Evolutionary conservation across 2,113 vertebrate species (phyloP), one percentile per base, ranked within the genome.

Genomic region (Neolamprologus kungweensis): DNA sequence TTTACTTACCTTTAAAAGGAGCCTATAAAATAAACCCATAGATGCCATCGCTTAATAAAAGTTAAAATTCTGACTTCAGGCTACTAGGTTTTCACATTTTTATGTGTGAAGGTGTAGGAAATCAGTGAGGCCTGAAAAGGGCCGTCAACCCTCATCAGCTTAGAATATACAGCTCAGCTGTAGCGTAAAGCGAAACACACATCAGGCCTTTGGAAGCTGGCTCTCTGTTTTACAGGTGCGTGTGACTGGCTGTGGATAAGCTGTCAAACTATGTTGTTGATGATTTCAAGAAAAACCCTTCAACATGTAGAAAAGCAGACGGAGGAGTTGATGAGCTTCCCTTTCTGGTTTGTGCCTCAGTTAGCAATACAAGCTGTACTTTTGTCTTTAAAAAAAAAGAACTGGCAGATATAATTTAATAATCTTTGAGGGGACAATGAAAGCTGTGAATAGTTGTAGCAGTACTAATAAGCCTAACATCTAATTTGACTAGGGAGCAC

Each of bases 131-230:
- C 91, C 78, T 93, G 87, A 93, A 90, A 84, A 47, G 83, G 47
- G 81, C 88, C 93, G 33, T 93, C 92, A 87, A 92, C 91, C 94
- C 93, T 95, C 94, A 94, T 85, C 31, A 10, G 58, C 68, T 89
- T 42, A 9, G 65, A 83, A 83, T 53, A 11, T 45, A 35, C 40
- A 57, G n/a, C 71, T 63, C 35, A 50, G 28, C 71, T 63, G 55
- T 75, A 79, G 78, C 85, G 21, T 68, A 45, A 35, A 87, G 51
- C 10, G 13, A 81, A 50, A 9, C 63, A 2, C 40, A 26, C 10
- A 54, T 60, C 57, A 33, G 53, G n/a, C 65, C 33, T 89, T 82
- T 78, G 9, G 40, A 82, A 84, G 63, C 65, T 23, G 73, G 80
- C 85, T 83, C 79, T 60, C 63, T 40, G 81, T 40, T 83, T 79